Percentiles rank a stretch among this genome's conserved stretches.
Evolutionary conservation across 1,140 invertebrate species (phyloP).

Genomic region (Lepidotrigona ventralis): DNA sequence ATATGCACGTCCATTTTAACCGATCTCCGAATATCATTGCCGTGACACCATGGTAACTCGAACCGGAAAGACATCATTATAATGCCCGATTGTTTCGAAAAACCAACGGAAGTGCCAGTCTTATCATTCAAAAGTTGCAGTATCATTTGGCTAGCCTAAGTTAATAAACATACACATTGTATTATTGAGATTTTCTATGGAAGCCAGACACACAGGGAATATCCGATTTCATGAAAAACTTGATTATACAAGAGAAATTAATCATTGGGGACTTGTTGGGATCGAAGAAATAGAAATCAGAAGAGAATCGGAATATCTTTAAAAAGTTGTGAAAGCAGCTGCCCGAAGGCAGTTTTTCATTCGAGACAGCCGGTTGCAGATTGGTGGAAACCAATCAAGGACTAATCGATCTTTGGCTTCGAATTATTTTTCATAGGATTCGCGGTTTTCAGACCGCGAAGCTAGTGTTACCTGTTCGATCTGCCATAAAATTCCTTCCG

Average conservation of each 20-base stretch:
- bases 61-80: conserved; percentile 53
- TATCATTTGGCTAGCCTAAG: neutral
- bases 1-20: neutral
- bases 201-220: neutral
- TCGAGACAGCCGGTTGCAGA: no score
- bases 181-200: neutral
- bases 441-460: conserved; percentile 40
- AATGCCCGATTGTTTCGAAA: conserved; percentile 13
- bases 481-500: conserved; percentile 29
- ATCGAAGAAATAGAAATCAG: neutral
- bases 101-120: neutral
- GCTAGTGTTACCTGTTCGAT: conserved; percentile 34
- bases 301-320: neutral
- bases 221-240: neutral
- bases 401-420: conserved; percentile 20
- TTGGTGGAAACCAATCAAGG: conserved; percentile 7
- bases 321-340: neutral
- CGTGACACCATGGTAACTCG: neutral
- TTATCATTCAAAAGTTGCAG: neutral
- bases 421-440: neutral
- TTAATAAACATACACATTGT: neutral
- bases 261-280: neutral
- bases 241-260: neutral
- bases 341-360: neutral
- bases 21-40: neutral